Conservation (phyloP, 1,140 invertebrate species). For the Brachionus paranguensis region DNA sequence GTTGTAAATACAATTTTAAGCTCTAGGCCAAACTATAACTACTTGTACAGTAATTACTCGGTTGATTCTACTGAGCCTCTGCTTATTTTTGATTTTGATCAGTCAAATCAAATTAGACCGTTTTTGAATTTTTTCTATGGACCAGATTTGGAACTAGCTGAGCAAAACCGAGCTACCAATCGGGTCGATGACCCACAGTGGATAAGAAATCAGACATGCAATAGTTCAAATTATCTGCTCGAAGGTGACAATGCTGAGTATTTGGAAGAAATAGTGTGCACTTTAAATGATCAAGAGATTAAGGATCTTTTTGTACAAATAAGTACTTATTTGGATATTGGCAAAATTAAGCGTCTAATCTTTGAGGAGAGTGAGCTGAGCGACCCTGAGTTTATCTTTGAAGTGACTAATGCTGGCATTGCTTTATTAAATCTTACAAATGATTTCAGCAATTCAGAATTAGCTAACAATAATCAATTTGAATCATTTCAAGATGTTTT, state of each 20-base stretch:
- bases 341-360: neutral
- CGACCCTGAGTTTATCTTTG: neutral
- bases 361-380: neutral
- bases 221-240: neutral
- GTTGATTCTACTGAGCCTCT: neutral
- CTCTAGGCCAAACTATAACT: slow-evolving; percentile 22
- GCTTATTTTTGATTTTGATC: neutral
- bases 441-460: neutral
- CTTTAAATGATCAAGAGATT: neutral
- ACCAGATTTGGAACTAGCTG: neutral
- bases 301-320: neutral
- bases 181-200: neutral
- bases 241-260: neutral
- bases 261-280: neutral
- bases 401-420: neutral
- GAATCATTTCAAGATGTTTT: neutral
- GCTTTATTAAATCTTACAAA: neutral
- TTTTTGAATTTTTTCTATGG: slow-evolving; percentile 17
- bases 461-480: neutral
- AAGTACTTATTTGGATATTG: slow-evolving; percentile 3
- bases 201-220: neutral
- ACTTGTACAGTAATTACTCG: slow-evolving; percentile 26
- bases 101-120: neutral
- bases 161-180: neutral
- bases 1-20: slow-evolving; percentile 8